Evolutionary conservation across 2,797 vertebrate genomes (phyloP), one percentile per base, ranked within the genome.

Genomic region (Danio choprae): DNA sequence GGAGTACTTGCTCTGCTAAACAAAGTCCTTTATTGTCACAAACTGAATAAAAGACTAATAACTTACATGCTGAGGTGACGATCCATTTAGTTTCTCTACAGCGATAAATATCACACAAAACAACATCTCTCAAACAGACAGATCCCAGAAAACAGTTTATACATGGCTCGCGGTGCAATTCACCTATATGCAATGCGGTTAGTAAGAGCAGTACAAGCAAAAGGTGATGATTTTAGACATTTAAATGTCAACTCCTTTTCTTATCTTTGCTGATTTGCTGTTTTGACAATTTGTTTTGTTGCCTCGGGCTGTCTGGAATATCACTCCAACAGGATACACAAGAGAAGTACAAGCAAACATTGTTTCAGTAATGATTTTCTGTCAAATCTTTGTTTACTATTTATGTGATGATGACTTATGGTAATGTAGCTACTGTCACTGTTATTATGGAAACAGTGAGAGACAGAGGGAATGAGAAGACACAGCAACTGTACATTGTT

Each of bases 141-240:
- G 71, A 59, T 59, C 60, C 43, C 36, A 7, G 7, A 50, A 55
- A 53, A 65, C 53, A 77, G 48, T 73, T 58, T 82, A 62, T 59
- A 38, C 18, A 62, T 7, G 41, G 36, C 40, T 76, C 7, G 1
- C 29, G 7, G 20, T 38, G 41, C 73, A 46, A 43, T 81, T 62
- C 4, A 29, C 41, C 55, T 62, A 51, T 18, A 18, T 79, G 65
- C 69, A 55, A 79, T 44, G 7, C 64, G 1, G 18, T 72, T 48
- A 43, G 51, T 67, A 20, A 46, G 50, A 40, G 51, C 55, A 36
- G 12, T 50, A 68, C 15, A 20, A 50, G 20, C 22, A 11, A 50
- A 72, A 72, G 80, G 68, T 73, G 68, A 82, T 40, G 50, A 77
- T 64, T 82, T 67, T n/a, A 48, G 43, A 58, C 60, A 29, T 72